phyloP scores from a whole-genome alignment of 2,113 vertebrate species.

The Coregonus clupeaformis region DNA sequence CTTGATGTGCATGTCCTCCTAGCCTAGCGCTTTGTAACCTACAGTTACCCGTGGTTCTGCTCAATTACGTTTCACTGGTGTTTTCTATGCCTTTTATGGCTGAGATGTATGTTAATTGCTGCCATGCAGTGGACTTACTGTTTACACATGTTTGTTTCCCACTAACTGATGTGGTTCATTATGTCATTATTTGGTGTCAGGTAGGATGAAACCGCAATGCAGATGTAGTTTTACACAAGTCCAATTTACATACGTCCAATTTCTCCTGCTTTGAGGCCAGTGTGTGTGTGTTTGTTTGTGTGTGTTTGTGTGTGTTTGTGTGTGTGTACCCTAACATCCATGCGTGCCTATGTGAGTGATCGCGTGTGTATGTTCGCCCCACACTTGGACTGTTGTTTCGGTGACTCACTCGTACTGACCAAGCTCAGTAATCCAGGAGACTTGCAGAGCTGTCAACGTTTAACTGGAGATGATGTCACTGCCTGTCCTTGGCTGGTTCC shows the following conservation, averaged over 20 bases:
- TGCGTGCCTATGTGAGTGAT: no score
- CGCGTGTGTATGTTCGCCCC: no score
- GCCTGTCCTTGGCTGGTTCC: not conserved
- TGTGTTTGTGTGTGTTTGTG: no score
- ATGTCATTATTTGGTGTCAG: slow-evolving; percentile 20
- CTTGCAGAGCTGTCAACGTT: not conserved
- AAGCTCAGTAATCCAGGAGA: not conserved
- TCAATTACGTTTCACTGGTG: slow-evolving; percentile 32
- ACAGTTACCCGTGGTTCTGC: slow-evolving; percentile 9
- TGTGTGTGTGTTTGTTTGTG: not conserved
- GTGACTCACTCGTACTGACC: not conserved
- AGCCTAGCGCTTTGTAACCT: slow-evolving; percentile 5
- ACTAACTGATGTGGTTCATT: slow-evolving; percentile 4
- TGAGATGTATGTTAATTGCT: slow-evolving; percentile 28
- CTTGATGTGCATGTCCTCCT: not conserved
- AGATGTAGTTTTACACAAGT: not conserved
- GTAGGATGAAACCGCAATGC: not conserved
- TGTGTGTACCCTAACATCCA: no score
- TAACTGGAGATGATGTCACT: slow-evolving; percentile 7
- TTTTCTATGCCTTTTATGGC: slow-evolving; percentile 24
- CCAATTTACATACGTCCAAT: not conserved
- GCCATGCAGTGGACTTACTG: slow-evolving; percentile 14
- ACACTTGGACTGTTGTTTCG: not conserved
- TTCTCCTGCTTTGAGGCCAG: no score
- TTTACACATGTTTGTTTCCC: slow-evolving; percentile 17